phyloP scores from a whole-genome alignment of 2,797 vertebrate genomes.

The Margarornis squamiger region DNA sequence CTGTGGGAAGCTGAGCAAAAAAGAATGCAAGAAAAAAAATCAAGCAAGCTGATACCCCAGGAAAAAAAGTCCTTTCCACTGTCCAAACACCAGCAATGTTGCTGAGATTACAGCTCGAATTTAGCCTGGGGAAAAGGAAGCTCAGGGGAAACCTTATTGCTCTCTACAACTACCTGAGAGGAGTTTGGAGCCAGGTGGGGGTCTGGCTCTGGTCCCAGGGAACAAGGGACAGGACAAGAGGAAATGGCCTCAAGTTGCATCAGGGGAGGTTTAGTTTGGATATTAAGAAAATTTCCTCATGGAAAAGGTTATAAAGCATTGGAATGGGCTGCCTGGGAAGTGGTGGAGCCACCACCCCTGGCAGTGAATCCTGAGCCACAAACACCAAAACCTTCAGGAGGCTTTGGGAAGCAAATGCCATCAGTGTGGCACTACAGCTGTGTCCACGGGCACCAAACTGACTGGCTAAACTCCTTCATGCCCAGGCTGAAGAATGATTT shows the following conservation, averaged over 20 bases:
- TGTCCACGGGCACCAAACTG: not conserved
- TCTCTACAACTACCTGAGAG: not conserved
- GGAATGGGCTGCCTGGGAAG: not conserved
- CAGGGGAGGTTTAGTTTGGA: not conserved
- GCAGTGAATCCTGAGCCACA: not conserved
- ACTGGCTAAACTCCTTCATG: accelerated
- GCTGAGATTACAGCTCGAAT: not conserved
- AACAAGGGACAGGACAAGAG: not conserved
- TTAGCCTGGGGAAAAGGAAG: not conserved
- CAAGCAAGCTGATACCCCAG: not conserved
- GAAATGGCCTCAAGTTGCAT: not conserved
- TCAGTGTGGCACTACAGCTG: accelerated
- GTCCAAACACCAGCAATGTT: not conserved
- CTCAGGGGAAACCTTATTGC: not conserved
- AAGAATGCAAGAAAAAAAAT: not conserved
- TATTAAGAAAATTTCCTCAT: not conserved
- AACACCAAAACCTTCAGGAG: not conserved
- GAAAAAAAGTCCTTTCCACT: not conserved
- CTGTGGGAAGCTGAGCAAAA: not conserved
- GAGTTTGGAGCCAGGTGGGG: not conserved
- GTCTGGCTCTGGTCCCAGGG: not conserved
- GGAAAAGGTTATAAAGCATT: not conserved
- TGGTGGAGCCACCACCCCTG: too few species aligned
- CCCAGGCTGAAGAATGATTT: not conserved
- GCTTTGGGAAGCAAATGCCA: not conserved